These are phyloP conservation scores for Porphyrio hochstetteri DNA, from an alignment of 2,113 vertebrate genomes.

Conservation along the genomic window DNA sequence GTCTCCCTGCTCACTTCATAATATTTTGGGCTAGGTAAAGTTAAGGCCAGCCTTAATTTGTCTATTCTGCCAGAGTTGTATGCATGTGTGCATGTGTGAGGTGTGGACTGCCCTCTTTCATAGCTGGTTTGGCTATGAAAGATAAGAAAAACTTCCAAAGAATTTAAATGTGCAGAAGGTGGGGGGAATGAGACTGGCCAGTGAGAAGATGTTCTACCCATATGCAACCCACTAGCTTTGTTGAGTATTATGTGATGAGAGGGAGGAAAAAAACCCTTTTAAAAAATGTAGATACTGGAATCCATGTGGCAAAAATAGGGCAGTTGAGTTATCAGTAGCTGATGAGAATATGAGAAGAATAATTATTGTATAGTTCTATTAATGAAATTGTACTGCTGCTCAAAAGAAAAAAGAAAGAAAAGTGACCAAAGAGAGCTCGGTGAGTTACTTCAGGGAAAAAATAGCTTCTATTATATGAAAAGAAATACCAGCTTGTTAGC, in stretches of 20 bases:
- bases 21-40: neutral
- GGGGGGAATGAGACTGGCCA: neutral
- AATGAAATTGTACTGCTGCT: neutral
- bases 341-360: neutral
- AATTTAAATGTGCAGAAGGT: neutral
- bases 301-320: neutral
- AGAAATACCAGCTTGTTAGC: neutral
- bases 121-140: neutral
- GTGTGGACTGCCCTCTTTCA: neutral
- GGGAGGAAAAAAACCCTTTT: neutral
- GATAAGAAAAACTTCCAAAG: neutral
- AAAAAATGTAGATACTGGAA: neutral
- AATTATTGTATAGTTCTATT: slow-evolving; percentile 5
- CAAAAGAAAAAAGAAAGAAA: neutral
- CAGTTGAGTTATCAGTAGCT: neutral
- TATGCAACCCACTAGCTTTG: neutral
- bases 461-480: neutral
- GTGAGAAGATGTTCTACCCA: neutral
- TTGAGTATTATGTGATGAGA: neutral
- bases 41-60: neutral
- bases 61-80: neutral
- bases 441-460: slow-evolving; percentile 17
- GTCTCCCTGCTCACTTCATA: neutral
- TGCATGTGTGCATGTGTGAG: neutral
- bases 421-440: neutral